Base-by-base conservation (phyloP, 2,797 vertebrate genomes). In the Gallinago solitaria region DNA sequence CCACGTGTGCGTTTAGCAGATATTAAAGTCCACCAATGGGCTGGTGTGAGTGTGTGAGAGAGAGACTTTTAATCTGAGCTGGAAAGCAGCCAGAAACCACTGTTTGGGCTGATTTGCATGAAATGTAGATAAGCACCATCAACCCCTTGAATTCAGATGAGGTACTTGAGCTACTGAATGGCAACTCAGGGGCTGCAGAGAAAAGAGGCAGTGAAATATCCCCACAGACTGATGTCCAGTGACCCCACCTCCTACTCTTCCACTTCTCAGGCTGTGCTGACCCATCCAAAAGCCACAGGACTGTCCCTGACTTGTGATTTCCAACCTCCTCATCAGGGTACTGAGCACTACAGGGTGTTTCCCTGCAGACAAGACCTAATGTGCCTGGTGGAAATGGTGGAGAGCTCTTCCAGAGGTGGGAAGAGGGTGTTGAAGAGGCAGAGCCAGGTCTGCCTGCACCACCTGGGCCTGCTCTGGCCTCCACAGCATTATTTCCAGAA, bases 61-160 rank as follows among this genome's bases (percentile, higher is more conserved):
- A 47, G 43, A 23, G 23, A 53, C 51, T 69, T 59, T 39, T 39
- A 45, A 45, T 16, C 43, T 47, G 59, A 65, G 13, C 60, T 89
- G 84, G 81, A 79, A 48, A 70, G n/a, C 59, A 35, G 68, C 78
- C 87, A 75, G 76, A 48, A 64, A 47, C 2, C 6, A 2, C 50
- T 16, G 43, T 65, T 73, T 47, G 59, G 70, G 78, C 63, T 41
- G 78, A 79, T 92, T 43, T 89, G 63, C 83, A 77, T 89, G 78
- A 87, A 84, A 89, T 27, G 81, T 30, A 82, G 93, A 87, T 85
- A 79, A 96, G 78, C n/a, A 67, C 67, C 74, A 50, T n/a, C 35
- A 54, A 37, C 30, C 28, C 25, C 13, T 30, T 63, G 47, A 74
- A 87, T 87, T 89, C 39, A 48, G 83, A 89, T 32, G 71, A 87